These are phyloP conservation scores for Sphaeramia orbicularis DNA, from an alignment of 2,797 vertebrate species.

Conservation along the genomic window DNA sequence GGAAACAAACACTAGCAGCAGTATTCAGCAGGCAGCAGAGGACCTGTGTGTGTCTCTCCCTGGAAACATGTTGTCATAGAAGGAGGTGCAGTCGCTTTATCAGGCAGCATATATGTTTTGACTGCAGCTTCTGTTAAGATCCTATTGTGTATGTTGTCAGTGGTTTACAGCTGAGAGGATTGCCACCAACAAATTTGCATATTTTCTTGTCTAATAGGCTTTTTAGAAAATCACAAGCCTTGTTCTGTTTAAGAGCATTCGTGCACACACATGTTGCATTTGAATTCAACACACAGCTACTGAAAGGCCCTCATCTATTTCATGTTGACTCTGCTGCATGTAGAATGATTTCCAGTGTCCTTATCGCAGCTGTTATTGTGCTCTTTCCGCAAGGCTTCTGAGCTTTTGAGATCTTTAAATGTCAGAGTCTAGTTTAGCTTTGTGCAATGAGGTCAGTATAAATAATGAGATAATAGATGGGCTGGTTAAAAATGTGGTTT, in stretches of 20 bases:
- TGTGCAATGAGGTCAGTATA: constrained; percentile 29
- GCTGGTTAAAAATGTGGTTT: constrained; percentile 22
- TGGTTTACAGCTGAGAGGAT: constrained; percentile 8
- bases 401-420: constrained; percentile 26
- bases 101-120: constrained; percentile 30
- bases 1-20: constrained; percentile 66
- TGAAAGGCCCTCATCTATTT: constrained; percentile 12
- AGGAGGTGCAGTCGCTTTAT: constrained; percentile 14
- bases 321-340: constrained; percentile 5
- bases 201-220: not conserved
- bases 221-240: constrained; percentile 5
- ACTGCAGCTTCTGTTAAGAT: constrained; percentile 8
- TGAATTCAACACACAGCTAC: constrained; percentile 20
- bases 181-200: not conserved
- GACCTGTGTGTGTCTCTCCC: constrained; percentile 37
- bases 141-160: constrained; percentile 5
- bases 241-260: constrained; percentile 8
- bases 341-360: constrained; percentile 2
- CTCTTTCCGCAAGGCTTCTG: constrained; percentile 3
- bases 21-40: constrained; percentile 52
- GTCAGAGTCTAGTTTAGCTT: constrained; percentile 17
- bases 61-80: constrained; percentile 52
- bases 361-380: constrained; percentile 19
- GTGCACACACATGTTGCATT: constrained; percentile 29
- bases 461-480: constrained; percentile 18